phyloP scores from a whole-genome alignment of 2,888 invertebrate species.

The Diarsia dahlii region DNA sequence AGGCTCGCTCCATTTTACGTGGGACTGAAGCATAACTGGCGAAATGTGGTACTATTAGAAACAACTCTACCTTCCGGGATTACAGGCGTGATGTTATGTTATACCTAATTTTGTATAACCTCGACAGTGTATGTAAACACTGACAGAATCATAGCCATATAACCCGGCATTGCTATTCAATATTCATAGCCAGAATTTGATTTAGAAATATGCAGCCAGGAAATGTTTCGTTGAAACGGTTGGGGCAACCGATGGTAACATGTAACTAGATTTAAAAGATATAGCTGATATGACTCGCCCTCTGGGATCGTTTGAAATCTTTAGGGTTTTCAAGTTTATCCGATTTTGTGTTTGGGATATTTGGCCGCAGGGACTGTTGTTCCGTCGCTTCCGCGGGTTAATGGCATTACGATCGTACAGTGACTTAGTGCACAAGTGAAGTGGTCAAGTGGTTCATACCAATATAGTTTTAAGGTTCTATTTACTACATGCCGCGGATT shows the following conservation, averaged over 20 bases:
- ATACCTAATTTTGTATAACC: background rate
- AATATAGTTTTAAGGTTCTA: too few relatives aligned
- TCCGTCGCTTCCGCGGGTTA: too few relatives aligned
- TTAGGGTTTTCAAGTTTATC: slow-evolving; percentile 29
- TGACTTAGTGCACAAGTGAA: too few relatives aligned
- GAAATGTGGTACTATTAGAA: too few relatives aligned
- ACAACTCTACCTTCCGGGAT: too few relatives aligned
- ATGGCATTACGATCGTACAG: too few relatives aligned
- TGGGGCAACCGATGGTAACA: slow-evolving; percentile 6
- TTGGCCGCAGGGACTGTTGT: too few relatives aligned
- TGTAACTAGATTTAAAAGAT: slow-evolving; percentile 13
- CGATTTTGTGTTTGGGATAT: background rate
- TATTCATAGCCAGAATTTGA: slow-evolving; percentile 39
- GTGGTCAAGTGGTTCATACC: too few relatives aligned
- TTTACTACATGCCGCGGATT: too few relatives aligned
- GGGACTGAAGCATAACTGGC: too few relatives aligned
- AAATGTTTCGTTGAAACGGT: slow-evolving; percentile 21
- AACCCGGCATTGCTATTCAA: slow-evolving; percentile 16
- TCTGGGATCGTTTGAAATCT: slow-evolving; percentile 3
- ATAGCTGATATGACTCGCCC: background rate
- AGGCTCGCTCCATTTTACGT: too few relatives aligned
- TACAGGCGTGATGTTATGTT: too few relatives aligned
- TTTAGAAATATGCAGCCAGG: slow-evolving; percentile 24
- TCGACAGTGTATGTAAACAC: background rate
- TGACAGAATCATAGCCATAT: slow-evolving; percentile 16